A percentile compares a stretch with the other conserved stretches of the same genome.
phyloP scores from a whole-genome alignment of 2,888 invertebrate genomes.

The Pollenia labialis region DNA sequence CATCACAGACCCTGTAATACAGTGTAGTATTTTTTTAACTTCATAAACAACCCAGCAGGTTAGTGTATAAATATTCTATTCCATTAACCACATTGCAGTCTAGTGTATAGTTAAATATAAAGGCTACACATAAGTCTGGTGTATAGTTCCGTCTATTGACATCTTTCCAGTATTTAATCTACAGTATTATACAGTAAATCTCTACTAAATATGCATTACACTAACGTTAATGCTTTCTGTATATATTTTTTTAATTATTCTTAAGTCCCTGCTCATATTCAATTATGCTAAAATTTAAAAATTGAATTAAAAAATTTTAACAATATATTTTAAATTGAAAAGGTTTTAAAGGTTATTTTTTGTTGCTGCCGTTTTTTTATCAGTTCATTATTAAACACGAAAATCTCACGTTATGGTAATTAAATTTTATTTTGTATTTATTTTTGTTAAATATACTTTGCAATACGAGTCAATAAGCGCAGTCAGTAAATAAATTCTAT shows the following conservation, averaged over 20 bases:
- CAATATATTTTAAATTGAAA: conserved; percentile 38
- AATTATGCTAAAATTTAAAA: conserved; percentile 1
- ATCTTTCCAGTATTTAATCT: no score
- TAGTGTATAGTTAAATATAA: no score
- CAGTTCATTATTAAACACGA: conserved; percentile 53
- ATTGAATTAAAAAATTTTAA: conserved; percentile 16
- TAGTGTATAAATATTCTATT: no score
- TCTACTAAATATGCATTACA: no score
- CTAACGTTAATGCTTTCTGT: no score
- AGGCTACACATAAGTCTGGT: no score
- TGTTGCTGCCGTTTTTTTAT: conserved; percentile 25
- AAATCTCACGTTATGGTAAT: conserved; percentile 67
- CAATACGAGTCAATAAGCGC: conserved; percentile 30
- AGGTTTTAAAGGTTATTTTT: conserved; percentile 48
- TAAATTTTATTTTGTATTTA: conserved; percentile 44
- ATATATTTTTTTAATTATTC: neutral
- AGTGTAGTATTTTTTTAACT: no score
- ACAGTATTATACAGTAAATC: no score
- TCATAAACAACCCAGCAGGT: no score
- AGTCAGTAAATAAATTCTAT: conserved; percentile 4
- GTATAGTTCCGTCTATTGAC: no score
- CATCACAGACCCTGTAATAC: no score
- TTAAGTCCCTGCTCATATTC: neutral
- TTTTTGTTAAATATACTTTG: conserved; percentile 23
- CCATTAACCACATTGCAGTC: no score